phyloP scores from a whole-genome alignment of 2,113 vertebrate species.

The Microtus richardsoni region DNA sequence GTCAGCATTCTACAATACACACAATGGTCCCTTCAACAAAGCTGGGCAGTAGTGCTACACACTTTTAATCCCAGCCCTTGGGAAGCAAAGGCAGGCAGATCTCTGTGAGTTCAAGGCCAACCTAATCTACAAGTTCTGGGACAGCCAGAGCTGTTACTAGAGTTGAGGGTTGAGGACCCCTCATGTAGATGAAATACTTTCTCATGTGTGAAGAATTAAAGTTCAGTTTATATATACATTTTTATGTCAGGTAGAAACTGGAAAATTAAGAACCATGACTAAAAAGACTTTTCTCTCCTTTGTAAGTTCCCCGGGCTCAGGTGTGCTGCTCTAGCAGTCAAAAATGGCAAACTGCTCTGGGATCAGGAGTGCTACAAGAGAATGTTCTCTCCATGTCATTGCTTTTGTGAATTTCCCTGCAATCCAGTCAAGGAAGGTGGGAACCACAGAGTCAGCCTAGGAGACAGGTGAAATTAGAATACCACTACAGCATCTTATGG shows the following conservation, averaged over 20 bases:
- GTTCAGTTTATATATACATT: background rate
- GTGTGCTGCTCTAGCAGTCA: background rate
- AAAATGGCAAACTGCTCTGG: background rate
- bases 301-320: background rate
- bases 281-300: background rate
- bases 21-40: background rate
- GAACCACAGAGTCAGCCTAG: background rate
- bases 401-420: background rate
- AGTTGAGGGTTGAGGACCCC: background rate
- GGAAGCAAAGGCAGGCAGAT: background rate
- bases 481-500: background rate
- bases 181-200: background rate
- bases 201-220: constrained; percentile 7
- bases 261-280: background rate
- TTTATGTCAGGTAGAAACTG: background rate
- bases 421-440: background rate
- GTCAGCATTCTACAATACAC: background rate
- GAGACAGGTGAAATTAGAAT: too few species aligned
- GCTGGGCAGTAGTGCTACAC: accelerated
- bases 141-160: background rate
- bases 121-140: background rate
- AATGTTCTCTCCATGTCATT: background rate
- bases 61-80: background rate
- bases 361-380: accelerated
- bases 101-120: background rate